These are phyloP conservation scores for Anagrus nilaparvatae DNA, from an alignment of 1,140 invertebrate genomes.

Conservation along the genomic window DNA sequence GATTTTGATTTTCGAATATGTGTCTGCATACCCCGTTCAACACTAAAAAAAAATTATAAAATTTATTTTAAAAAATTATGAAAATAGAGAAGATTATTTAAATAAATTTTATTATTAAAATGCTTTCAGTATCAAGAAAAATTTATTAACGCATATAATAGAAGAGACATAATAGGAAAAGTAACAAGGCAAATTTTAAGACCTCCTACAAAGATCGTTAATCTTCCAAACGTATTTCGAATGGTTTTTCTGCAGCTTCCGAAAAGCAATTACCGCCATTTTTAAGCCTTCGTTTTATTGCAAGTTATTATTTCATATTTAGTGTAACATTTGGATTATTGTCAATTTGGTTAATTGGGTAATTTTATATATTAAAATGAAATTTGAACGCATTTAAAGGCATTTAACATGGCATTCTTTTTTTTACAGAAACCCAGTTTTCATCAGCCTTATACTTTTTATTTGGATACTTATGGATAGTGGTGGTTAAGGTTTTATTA, in stretches of 20 bases:
- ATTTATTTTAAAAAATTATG: too few species aligned
- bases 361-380: slow-evolving; percentile 10
- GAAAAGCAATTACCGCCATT: slow-evolving; percentile 52
- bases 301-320: slow-evolving; percentile 51
- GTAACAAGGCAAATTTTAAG: slow-evolving; percentile 53
- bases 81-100: too few species aligned
- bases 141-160: slow-evolving; percentile 51
- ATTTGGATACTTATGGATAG: slow-evolving; percentile 27
- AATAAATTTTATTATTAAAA: too few species aligned
- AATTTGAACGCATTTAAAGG: neutral
- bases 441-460: slow-evolving; percentile 21
- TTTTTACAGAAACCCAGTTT: slow-evolving; percentile 27
- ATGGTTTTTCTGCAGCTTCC: slow-evolving; percentile 44
- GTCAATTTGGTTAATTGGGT: slow-evolving; percentile 30
- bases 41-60: too few species aligned
- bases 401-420: slow-evolving; percentile 5
- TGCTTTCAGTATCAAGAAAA: slow-evolving; percentile 53
- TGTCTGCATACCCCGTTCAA: too few species aligned
- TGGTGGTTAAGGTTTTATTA: too few species aligned
- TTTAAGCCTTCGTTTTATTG: slow-evolving; percentile 57
- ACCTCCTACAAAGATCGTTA: slow-evolving; percentile 49
- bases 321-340: slow-evolving; percentile 24
- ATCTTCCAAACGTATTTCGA: slow-evolving; percentile 48
- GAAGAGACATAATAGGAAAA: slow-evolving; percentile 51
- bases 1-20: too few species aligned